phyloP scores from a whole-genome alignment of 2,888 invertebrate genomes.

The Synanthedon formicaeformis region DNA sequence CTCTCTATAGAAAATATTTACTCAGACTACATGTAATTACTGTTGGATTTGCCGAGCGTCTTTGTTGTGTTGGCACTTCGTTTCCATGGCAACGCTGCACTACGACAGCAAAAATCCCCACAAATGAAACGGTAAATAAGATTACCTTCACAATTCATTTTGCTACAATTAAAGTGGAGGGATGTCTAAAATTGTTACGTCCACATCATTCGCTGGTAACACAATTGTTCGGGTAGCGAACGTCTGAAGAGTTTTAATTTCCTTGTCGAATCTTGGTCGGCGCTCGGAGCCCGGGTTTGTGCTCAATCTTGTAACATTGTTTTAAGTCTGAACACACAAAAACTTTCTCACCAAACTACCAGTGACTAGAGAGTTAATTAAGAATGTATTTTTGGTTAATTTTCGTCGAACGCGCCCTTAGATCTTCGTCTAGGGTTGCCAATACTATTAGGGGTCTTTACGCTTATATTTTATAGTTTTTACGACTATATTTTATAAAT shows the following conservation, averaged over 20 bases:
- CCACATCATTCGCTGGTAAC: slow-evolving; percentile 33
- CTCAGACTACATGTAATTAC: too few species aligned
- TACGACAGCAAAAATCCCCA: slow-evolving; percentile 18
- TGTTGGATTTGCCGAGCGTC: too few species aligned
- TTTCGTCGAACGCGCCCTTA: too few species aligned
- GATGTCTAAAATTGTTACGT: slow-evolving; percentile 15
- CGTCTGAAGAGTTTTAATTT: slow-evolving; percentile 22
- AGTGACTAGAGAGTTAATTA: too few species aligned
- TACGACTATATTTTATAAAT: too few species aligned
- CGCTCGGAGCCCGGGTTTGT: slow-evolving; percentile 4
- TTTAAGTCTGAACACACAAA: neutral
- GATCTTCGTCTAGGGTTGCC: too few species aligned
- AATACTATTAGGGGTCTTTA: too few species aligned
- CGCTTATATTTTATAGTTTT: too few species aligned
- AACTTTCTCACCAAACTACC: neutral
- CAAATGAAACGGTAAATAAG: slow-evolving; percentile 30
- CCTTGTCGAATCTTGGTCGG: slow-evolving; percentile 5
- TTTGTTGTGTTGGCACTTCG: slow-evolving; percentile 20
- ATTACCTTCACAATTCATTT: slow-evolving; percentile 26
- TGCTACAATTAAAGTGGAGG: slow-evolving; percentile 5
- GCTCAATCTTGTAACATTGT: too few species aligned
- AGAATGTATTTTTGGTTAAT: too few species aligned
- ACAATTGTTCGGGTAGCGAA: slow-evolving; percentile 36
- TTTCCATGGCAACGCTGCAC: slow-evolving; percentile 31
- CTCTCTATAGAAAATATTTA: too few species aligned